These are phyloP conservation scores for Siniperca knerii DNA, from an alignment of 2,113 vertebrate genomes.

Conservation along the genomic window DNA sequence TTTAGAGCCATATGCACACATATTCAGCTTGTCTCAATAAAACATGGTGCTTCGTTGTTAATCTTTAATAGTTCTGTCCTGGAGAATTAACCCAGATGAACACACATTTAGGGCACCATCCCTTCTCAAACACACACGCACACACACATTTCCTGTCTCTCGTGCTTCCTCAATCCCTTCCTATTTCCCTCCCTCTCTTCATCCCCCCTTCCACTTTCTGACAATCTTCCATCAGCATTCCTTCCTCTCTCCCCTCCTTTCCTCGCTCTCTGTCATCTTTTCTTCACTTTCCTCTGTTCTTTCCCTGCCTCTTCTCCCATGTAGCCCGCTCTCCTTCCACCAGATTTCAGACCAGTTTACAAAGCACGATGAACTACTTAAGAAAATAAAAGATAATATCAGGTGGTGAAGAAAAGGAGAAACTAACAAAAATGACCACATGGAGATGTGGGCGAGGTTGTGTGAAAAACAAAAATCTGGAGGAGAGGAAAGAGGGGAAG, in stretches of 20 bases:
- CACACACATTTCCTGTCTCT: neutral
- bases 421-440: neutral
- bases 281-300: neutral
- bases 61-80: slow-evolving; percentile 85
- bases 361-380: neutral
- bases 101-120: slow-evolving; percentile 81
- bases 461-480: neutral
- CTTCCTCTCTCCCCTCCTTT: neutral
- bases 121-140: slow-evolving; percentile 17
- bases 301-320: neutral
- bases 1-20: slow-evolving; percentile 68
- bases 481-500: neutral
- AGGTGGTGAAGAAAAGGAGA: neutral
- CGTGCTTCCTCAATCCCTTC: slow-evolving; percentile 8
- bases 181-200: neutral
- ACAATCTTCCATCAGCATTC: neutral
- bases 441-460: neutral
- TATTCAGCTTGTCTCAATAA: slow-evolving; percentile 80
- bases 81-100: slow-evolving; percentile 84
- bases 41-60: slow-evolving; percentile 80
- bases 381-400: neutral
- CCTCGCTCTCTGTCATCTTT: neutral
- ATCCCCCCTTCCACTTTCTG: neutral
- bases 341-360: neutral
- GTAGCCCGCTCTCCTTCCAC: neutral